A percentile compares a stretch with the other conserved stretches of the same genome.
Evolutionary conservation across 1,140 invertebrate genomes (phyloP).

Genomic region (Probaryconus sp.): DNA sequence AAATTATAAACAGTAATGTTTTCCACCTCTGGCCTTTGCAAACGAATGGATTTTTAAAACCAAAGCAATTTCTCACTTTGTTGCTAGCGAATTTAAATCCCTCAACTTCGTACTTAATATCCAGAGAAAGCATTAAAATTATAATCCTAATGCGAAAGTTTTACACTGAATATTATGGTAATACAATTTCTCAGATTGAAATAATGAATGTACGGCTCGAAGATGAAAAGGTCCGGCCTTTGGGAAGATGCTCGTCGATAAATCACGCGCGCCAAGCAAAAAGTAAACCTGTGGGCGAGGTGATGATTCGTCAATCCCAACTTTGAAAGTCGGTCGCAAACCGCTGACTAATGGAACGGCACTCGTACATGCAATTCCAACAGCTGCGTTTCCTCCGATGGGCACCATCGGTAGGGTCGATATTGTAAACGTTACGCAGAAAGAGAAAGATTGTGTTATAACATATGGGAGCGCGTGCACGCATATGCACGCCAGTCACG

Average conservation of each 20-base stretch:
- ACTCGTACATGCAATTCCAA: conserved; percentile 62
- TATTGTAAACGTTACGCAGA: conserved; percentile 71
- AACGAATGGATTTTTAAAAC: no score
- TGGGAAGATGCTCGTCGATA: conserved; percentile 30
- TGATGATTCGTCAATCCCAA: conserved; percentile 51
- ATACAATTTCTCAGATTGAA: no score
- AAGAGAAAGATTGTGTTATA: conserved; percentile 63
- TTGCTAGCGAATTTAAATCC: no score
- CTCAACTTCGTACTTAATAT: no score
- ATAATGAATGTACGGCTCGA: conserved; percentile 20
- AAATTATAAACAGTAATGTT: no score
- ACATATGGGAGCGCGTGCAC: conserved; percentile 68
- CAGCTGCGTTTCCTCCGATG: conserved; percentile 66
- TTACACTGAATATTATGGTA: no score
- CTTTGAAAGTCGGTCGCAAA: conserved; percentile 60
- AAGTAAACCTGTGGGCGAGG: conserved; percentile 44
- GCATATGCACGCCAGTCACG: conserved; percentile 61
- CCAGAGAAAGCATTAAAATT: no score
- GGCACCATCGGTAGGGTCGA: conserved; percentile 52
- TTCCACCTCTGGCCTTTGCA: no score
- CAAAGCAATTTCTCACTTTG: no score
- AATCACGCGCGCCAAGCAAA: conserved; percentile 36
- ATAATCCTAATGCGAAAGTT: no score
- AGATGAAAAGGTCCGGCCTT: neutral
- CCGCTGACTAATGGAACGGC: conserved; percentile 65